Evolutionary conservation across 1,140 invertebrate genomes (phyloP), one percentile per base, ranked within the genome.

Genomic region (Contarinia nasturtii): DNA sequence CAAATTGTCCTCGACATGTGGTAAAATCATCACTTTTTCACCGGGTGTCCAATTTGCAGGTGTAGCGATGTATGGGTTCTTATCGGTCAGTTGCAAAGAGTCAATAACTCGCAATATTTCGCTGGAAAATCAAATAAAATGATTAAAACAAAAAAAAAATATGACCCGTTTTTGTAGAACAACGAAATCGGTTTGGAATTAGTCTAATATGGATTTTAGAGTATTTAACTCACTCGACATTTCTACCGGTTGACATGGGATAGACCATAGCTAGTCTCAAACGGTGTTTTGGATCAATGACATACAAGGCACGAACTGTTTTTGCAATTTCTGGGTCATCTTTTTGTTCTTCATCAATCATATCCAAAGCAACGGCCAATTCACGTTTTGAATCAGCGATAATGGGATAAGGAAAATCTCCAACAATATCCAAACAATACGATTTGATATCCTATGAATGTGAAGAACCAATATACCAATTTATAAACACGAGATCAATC

Each of bases 61-160:
- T 1, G 89, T 93, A 12, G 72, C 76, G 18, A 89, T 77, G 55
- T 87, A 71, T 52, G 80, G 78, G 41, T 65, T 63, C 43, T 67
- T 71, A 48, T 80, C 76, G 7, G 82, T 82, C 40, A 94, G 64
- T 63, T 91, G 86, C 5, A 95, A 68, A 2, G 88, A 89, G 65
- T 95, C 90, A 49, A 94, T 75, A 7, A 82, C 79, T 46, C 90
- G 72, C 33, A 94, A 59, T 53, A 94, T 86, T 72, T 94, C 90
- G 70, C 88, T 92, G n/a, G n/a, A 19, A 15, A 22, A 37, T 47
- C 4, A 36, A 47, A 10, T 10, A 3, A 27, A 27, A 10, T 27
- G 4, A 10, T 27, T 27, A 27, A 27, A 27, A 33, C 14, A 33
- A 15, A 5, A 7, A 33, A 33, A n/a, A 21, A 3, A 27, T 3